Base-by-base conservation (phyloP, 2,113 vertebrate genomes). In the Collichthys lucidus region DNA sequence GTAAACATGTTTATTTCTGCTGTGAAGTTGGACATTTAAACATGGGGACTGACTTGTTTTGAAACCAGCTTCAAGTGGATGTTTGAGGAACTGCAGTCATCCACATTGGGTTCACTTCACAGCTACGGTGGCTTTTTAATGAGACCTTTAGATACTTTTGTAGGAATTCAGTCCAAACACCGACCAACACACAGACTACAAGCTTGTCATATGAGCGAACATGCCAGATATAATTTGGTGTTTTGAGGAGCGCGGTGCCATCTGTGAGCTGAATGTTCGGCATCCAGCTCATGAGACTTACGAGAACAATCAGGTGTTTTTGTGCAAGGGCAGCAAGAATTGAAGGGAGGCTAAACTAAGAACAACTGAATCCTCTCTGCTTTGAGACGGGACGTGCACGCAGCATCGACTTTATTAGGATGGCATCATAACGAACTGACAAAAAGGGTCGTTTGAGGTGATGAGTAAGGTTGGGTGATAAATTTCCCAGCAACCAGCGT, bases 271-370 rank as follows among this genome's bases (percentile, higher is more conserved):
- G 52, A 64, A 47, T 2, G 31, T 15, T 31, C 1, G 2, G 11
- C 56, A 42, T 72, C 5, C 47, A 42, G 42, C 16, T 63, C 26
- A 40, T 29, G 46, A 53, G 56, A 31, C 64, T 73, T 52, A 4
- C 6, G 52, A 16, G 84, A 68, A 57, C 70, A 67, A n/a, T 76
- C 47, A 9, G 55, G 20, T 62, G 59, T 50, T 70, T 75, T 70
- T 82, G 24, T 65, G 74, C 64, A 17, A 4, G 0, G 44, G 44
- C 31, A 47, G 73, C 72, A 47, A 52, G 16, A 64, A 72, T 57
- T 61, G 17, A 17, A 55, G n/a, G 22, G n/a, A 60, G 42, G 4
- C 35, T 65, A 19, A 74, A 82, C 49, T 40, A 12, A 62, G 60
- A 74, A 52, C 26, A 74, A 44, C 62, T 57, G 1, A 31, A 2